These are phyloP conservation scores for Drosophila ficusphila DNA, from an alignment of 1,140 invertebrate species.

Conservation along the genomic window DNA sequence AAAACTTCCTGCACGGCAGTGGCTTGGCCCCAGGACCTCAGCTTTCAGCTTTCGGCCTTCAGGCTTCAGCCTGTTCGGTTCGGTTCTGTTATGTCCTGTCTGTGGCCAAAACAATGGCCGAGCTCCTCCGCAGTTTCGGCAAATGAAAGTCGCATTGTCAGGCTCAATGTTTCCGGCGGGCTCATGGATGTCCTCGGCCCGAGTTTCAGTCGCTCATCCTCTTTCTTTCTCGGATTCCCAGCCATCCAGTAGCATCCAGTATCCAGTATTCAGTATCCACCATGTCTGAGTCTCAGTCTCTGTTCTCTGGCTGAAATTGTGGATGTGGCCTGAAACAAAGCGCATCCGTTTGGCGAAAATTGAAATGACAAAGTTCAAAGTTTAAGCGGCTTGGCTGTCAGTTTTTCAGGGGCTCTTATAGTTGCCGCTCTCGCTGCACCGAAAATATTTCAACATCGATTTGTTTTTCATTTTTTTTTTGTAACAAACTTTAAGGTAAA, in stretches of 20 bases:
- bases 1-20: slow-evolving; percentile 70
- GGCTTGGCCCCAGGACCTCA: slow-evolving; percentile 39
- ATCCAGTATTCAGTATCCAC: slow-evolving; percentile 1
- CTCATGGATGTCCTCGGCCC: slow-evolving; percentile 42
- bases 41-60: slow-evolving; percentile 12
- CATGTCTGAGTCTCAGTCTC: slow-evolving; percentile 18
- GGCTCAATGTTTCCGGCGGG: slow-evolving; percentile 76
- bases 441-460: neutral
- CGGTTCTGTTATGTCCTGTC: slow-evolving; percentile 25
- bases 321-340: slow-evolving; percentile 68
- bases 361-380: slow-evolving; percentile 84
- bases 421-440: slow-evolving; percentile 20
- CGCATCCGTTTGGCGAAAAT: slow-evolving; percentile 83
- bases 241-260: slow-evolving; percentile 10
- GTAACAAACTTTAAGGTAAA: neutral
- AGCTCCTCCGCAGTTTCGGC: slow-evolving; percentile 67
- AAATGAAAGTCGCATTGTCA: slow-evolving; percentile 81
- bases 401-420: slow-evolving; percentile 57
- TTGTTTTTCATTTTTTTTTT: neutral
- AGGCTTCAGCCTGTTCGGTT: neutral
- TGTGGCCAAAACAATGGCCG: slow-evolving; percentile 73
- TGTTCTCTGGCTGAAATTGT: slow-evolving; percentile 12
- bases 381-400: slow-evolving; percentile 83
- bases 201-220: slow-evolving; percentile 17
- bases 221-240: slow-evolving; percentile 13